Base-by-base conservation (phyloP, 2,888 invertebrate genomes). In the Thecocarcelia acutangulata region DNA sequence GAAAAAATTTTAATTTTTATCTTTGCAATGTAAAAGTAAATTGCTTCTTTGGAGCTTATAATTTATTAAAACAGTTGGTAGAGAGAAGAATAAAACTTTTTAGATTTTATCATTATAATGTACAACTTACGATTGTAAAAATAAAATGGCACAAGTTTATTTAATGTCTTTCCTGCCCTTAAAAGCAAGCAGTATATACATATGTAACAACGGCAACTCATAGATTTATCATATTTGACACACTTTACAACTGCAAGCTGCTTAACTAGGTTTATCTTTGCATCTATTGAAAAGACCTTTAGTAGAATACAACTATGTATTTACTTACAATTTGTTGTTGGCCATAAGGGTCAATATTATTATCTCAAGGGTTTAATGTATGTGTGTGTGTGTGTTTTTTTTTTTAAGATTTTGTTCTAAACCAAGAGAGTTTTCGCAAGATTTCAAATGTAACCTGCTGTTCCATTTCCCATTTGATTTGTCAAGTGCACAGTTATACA, bases 1-100 rank as follows among this genome's bases (percentile, higher is more conserved):
- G 11, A 48, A 42, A 50, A 75, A 76, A 50, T 54, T 33, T 50
- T 78, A 64, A 78, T 64, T 78, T 78, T 78, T 70, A 77, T 77
- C 74, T 68, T 11, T 28, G 61, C 66, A 64, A 79, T 52, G 50
- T 46, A 37, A 74, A 61, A 80, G 54, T 63, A 56, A 50, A 61
- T 46, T 74, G 33, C 74, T 80, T 74, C 12, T 24, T 6, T 56
- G 13, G 40, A 37, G 56, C 50, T 61, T 21, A 28, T 48, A 63
- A 54, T 68, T 61, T 69, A 64, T 72, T 70, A 72, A 72, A 72
- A 42, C 13, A 52, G 15, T 52, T 68, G 0, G 24, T 24, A 33
- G 33, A 33, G 9, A 1, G 19, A 44, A 17, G n/a, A 1, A 46
- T 54, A 42, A 28, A 19, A 44, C 2, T 56, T 8, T 8, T 17